These are phyloP conservation scores for Scolanthus callimorphus DNA, from an alignment of 92 coral and sea anemone species.

Conservation along the genomic window DNA sequence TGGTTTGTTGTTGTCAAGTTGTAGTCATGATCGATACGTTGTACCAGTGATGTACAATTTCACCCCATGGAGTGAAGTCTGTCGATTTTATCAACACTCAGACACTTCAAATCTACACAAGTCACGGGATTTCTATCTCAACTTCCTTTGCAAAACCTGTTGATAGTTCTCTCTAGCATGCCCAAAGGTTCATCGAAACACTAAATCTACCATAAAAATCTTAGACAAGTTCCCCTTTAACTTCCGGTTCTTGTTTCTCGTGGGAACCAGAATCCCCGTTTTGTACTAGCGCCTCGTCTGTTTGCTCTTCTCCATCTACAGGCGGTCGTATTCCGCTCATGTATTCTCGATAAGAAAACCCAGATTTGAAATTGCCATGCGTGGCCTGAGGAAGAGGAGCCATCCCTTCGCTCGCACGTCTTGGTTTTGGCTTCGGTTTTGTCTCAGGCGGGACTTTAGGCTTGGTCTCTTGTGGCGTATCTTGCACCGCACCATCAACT, in stretches of 20 bases:
- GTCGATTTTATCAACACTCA: too few relatives aligned
- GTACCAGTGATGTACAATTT: too few relatives aligned
- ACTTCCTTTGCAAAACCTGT: too few relatives aligned
- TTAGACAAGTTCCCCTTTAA: conserved; percentile 3
- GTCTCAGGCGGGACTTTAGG: not conserved
- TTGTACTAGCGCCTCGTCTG: not conserved
- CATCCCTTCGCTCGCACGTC: not conserved
- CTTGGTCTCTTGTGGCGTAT: conserved; percentile 7
- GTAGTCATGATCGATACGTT: too few relatives aligned
- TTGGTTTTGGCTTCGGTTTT: not conserved
- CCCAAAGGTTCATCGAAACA: too few relatives aligned
- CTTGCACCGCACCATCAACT: not conserved
- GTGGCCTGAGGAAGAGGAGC: too few relatives aligned
- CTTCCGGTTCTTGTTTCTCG: not conserved
- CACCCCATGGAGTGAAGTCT: too few relatives aligned
- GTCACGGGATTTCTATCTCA: too few relatives aligned
- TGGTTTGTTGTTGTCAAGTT: too few relatives aligned
- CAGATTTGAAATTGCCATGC: conserved; percentile 3
- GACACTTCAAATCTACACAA: too few relatives aligned
- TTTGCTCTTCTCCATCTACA: not conserved
- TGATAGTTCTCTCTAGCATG: too few relatives aligned
- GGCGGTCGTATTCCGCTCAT: conserved; percentile 17
- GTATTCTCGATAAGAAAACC: conserved; percentile 22
- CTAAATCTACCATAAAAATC: not conserved
- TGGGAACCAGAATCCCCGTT: not conserved